phyloP scores from a whole-genome alignment of 2,797 vertebrate species.

The Acipenser oxyrinchus region DNA sequence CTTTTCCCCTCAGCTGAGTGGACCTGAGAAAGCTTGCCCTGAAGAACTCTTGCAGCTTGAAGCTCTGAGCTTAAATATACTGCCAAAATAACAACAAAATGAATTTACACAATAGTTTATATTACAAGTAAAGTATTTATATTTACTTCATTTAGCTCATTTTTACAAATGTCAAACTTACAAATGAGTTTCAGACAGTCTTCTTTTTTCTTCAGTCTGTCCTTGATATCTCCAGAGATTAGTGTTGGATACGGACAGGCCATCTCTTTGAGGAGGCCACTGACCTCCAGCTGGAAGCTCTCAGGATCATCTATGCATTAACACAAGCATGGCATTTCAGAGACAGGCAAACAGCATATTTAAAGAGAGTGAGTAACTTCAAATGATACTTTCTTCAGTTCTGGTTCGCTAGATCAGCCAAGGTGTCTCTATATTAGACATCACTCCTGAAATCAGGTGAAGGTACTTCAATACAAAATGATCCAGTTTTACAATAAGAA shows the following conservation, averaged over 20 bases:
- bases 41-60: slow-evolving; percentile 77
- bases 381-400: neutral
- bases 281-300: slow-evolving; percentile 75
- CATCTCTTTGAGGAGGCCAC: slow-evolving; percentile 80
- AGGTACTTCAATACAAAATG: too few relatives aligned
- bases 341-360: neutral
- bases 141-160: neutral
- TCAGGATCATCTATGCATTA: slow-evolving; percentile 62
- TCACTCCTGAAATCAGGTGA: too few relatives aligned
- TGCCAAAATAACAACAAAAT: slow-evolving; percentile 33
- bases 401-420: neutral
- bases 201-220: slow-evolving; percentile 53
- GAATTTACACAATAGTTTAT: neutral
- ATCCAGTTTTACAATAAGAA: too few relatives aligned
- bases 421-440: too few relatives aligned
- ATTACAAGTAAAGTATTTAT: neutral
- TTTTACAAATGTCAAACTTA: slow-evolving; percentile 46
- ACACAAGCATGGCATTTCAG: too few relatives aligned
- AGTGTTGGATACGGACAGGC: slow-evolving; percentile 69
- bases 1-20: slow-evolving; percentile 42
- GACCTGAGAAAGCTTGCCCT: slow-evolving; percentile 45
- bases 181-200: slow-evolving; percentile 76
- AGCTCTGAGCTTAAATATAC: slow-evolving; percentile 94
- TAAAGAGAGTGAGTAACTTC: too few relatives aligned
- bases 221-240: slow-evolving; percentile 68